These are phyloP conservation scores for Lerema accius DNA, from an alignment of 1,140 invertebrate genomes.

Conservation along the genomic window DNA sequence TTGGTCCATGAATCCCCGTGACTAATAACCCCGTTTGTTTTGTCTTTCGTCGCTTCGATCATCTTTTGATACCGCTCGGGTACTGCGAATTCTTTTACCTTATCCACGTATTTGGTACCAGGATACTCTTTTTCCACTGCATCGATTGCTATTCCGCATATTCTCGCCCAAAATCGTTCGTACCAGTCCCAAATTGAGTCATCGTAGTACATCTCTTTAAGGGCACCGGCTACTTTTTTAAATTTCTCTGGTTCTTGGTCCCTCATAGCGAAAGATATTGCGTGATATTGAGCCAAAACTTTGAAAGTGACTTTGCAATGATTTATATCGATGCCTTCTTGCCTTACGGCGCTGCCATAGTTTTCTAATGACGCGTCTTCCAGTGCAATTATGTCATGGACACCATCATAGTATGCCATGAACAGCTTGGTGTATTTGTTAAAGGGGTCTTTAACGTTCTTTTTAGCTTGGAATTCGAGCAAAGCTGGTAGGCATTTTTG, in stretches of 20 bases:
- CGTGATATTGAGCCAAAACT: slow-evolving; percentile 87
- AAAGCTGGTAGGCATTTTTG: slow-evolving; percentile 82
- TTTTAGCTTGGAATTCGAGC: slow-evolving; percentile 79
- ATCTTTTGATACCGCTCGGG: slow-evolving; percentile 70
- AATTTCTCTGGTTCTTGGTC: slow-evolving; percentile 85
- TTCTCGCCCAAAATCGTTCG: slow-evolving; percentile 82
- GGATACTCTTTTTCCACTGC: slow-evolving; percentile 86
- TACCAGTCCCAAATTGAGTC: slow-evolving; percentile 85
- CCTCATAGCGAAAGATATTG: slow-evolving; percentile 86
- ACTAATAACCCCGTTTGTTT: slow-evolving; percentile 83
- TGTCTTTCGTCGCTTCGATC: slow-evolving; percentile 56
- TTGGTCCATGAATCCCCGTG: slow-evolving; percentile 90
- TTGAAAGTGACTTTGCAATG: slow-evolving; percentile 83
- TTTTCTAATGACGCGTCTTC: slow-evolving; percentile 84
- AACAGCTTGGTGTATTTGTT: slow-evolving; percentile 83
- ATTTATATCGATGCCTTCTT: slow-evolving; percentile 80
- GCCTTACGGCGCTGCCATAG: slow-evolving; percentile 79
- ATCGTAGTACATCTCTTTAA: slow-evolving; percentile 84
- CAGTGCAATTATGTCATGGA: slow-evolving; percentile 86
- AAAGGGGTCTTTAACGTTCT: slow-evolving; percentile 79
- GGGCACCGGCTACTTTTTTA: slow-evolving; percentile 59
- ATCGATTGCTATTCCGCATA: slow-evolving; percentile 83
- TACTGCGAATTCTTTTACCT: slow-evolving; percentile 83
- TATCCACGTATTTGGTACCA: slow-evolving; percentile 81
- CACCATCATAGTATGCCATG: slow-evolving; percentile 83